Evolutionary conservation across 1,140 invertebrate species (phyloP).

Genomic region (Lamellibrachia luymesi): DNA sequence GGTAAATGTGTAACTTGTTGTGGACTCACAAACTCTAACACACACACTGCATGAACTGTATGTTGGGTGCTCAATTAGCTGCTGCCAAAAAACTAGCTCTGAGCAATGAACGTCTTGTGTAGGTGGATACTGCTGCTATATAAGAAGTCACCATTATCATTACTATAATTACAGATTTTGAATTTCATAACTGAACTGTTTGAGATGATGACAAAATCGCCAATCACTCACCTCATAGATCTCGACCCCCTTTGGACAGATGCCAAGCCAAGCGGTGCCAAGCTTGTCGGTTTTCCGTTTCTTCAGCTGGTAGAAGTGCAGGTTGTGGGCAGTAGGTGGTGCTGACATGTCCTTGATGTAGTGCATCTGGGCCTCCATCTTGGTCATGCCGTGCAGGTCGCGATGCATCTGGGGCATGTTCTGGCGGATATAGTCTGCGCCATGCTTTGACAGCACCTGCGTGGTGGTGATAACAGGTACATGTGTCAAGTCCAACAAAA

Average conservation of each 20-base stretch:
- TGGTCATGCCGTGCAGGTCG: conserved; percentile 73
- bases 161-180: conserved; percentile 2
- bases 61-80: too few species aligned
- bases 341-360: conserved; percentile 74
- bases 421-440: conserved; percentile 63
- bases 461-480: not conserved
- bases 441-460: conserved; percentile 62
- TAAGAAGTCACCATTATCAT: too few species aligned
- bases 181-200: conserved; percentile 9
- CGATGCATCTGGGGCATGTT: conserved; percentile 66
- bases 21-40: too few species aligned
- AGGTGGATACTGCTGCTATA: too few species aligned
- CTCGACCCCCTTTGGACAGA: conserved; percentile 79
- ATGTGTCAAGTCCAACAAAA: not conserved
- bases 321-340: conserved; percentile 82
- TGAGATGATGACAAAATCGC: not conserved
- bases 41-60: too few species aligned
- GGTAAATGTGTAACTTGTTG: too few species aligned
- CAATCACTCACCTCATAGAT: conserved; percentile 65
- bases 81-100: too few species aligned
- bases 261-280: conserved; percentile 53
- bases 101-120: too few species aligned
- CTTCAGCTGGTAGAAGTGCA: conserved; percentile 81
- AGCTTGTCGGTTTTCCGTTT: conserved; percentile 71
- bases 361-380: conserved; percentile 75